Conservation (phyloP, 2,113 vertebrate species). For the Rhipidura dahli region DNA sequence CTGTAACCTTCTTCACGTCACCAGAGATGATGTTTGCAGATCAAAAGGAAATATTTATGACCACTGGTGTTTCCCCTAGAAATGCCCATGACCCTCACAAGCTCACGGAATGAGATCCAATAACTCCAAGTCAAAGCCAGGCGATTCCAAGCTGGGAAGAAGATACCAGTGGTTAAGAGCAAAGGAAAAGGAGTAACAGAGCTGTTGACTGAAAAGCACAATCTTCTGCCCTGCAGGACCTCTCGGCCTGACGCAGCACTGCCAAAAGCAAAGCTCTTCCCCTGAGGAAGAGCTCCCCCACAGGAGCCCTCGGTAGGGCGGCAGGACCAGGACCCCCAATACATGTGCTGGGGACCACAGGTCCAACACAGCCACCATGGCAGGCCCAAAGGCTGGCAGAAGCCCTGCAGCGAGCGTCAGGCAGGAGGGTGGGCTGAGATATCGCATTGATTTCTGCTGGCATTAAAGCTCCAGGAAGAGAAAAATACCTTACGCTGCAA, state of each 20-base stretch:
- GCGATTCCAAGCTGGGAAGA: not conserved
- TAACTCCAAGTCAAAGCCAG: not conserved
- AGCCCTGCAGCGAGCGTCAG: not conserved
- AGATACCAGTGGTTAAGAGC: not conserved
- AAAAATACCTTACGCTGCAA: conserved; percentile 38
- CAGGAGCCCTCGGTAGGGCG: not conserved
- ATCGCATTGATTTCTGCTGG: not conserved
- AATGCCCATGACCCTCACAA: not conserved
- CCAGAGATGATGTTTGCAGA: conserved; percentile 27
- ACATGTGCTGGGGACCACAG: rapidly evolving
- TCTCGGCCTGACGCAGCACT: not conserved
- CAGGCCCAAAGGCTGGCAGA: not conserved
- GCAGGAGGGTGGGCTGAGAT: not conserved
- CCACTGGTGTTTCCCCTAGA: not conserved
- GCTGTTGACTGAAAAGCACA: rapidly evolving
- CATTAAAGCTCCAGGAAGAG: conserved; percentile 23
- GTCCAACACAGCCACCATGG: not conserved
- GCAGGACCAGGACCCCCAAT: rapidly evolving
- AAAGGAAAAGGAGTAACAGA: not conserved
- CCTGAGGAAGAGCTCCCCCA: not conserved
- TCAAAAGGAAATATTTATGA: conserved; percentile 58
- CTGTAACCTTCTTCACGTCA: conserved; percentile 11
- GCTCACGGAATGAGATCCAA: not conserved
- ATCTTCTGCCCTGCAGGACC: not conserved
- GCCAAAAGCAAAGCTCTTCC: not conserved